phyloP scores from a whole-genome alignment of 2,888 invertebrate species.

The Listrodromus nycthemerus region DNA sequence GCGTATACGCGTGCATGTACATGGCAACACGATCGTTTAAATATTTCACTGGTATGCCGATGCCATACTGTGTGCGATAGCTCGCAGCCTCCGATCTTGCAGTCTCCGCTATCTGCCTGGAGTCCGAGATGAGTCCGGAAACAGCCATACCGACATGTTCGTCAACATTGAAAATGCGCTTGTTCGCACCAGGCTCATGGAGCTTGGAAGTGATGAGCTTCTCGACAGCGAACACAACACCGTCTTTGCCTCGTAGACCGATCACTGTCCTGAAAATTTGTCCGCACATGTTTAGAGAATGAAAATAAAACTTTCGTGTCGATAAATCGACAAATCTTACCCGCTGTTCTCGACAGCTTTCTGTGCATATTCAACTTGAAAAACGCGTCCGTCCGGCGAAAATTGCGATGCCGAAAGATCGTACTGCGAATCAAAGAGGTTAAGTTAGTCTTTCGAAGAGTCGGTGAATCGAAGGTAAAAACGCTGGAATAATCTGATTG shows the following conservation, averaged over 20 bases:
- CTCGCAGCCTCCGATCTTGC: constrained; percentile 97
- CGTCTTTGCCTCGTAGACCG: constrained; percentile 97
- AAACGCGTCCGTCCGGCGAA: constrained; percentile 99
- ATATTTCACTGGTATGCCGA: constrained; percentile 94
- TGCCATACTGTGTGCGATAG: constrained; percentile 95
- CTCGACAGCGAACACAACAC: constrained; percentile 98
- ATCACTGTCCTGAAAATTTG: constrained; percentile 91
- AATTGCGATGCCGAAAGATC: constrained; percentile 99
- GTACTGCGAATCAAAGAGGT: constrained; percentile 89
- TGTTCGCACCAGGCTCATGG: constrained; percentile 96
- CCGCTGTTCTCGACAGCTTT: constrained; percentile 99
- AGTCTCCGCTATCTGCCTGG: constrained; percentile 95
- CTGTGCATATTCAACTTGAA: constrained; percentile 99
- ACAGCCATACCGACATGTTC: constrained; percentile 97
- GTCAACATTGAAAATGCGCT: constrained; percentile 96
- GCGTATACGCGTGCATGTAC: constrained; percentile 99
- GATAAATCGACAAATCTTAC: constrained; percentile 81
- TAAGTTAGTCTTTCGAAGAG: constrained; percentile 35
- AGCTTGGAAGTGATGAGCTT: constrained; percentile 97
- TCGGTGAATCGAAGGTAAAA: constrained; percentile 69
- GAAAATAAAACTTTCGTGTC: constrained; percentile 26
- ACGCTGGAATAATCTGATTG: constrained; percentile 10
- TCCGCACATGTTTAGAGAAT: constrained; percentile 13
- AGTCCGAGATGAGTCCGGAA: constrained; percentile 97
- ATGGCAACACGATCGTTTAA: constrained; percentile 96